Percentiles rank a stretch among this genome's conserved stretches.
These are phyloP conservation scores for Pomatorhinus ruficollis DNA, from an alignment of 2,113 vertebrate genomes.

Conservation along the genomic window DNA sequence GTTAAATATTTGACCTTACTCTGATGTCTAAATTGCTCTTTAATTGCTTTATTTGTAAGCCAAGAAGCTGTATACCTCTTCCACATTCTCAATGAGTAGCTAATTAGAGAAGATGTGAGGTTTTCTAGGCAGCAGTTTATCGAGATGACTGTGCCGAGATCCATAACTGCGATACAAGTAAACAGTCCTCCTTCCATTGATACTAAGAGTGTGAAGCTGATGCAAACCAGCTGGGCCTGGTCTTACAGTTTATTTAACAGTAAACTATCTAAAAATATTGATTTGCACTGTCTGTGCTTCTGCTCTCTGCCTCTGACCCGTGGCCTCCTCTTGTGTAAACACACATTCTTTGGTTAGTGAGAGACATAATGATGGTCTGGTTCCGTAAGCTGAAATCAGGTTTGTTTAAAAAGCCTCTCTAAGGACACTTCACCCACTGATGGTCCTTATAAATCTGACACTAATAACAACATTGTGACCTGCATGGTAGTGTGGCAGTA, in stretches of 20 bases:
- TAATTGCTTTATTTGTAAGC: constrained; percentile 7
- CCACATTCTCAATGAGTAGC: background rate
- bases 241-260: constrained; percentile 59
- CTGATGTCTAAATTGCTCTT: background rate
- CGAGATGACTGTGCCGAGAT: background rate
- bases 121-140: background rate
- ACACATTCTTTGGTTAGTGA: constrained; percentile 41
- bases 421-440: constrained; percentile 31
- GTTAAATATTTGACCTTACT: background rate
- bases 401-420: constrained; percentile 63
- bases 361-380: constrained; percentile 49
- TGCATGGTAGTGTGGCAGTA: background rate
- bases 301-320: constrained; percentile 54
- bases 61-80: background rate
- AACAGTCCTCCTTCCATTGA: background rate
- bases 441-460: constrained; percentile 37
- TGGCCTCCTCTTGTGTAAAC: constrained; percentile 65
- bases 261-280: constrained; percentile 67
- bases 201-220: constrained; percentile 21
- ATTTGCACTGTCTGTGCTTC: constrained; percentile 66
- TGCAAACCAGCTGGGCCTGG: constrained; percentile 27
- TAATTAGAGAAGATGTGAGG: background rate
- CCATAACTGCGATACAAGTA: background rate
- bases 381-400: constrained; percentile 44
- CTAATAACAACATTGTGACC: constrained; percentile 2